These are phyloP conservation scores for Lutjanus campechanus DNA, from an alignment of 2,797 vertebrate genomes.

Conservation along the genomic window DNA sequence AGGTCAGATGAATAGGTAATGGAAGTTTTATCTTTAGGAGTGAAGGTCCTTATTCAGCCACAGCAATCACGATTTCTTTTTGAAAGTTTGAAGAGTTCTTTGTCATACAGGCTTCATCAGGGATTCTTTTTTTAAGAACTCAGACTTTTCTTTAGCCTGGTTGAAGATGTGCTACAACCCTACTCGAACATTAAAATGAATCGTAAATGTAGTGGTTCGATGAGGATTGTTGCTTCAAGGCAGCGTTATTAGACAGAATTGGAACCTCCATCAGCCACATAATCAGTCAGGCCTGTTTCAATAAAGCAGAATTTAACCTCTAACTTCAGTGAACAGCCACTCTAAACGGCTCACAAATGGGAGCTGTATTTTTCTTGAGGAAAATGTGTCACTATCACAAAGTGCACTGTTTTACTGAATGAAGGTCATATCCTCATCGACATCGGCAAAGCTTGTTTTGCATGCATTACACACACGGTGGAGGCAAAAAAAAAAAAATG, in stretches of 20 bases:
- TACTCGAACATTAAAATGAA: constrained; percentile 31
- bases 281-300: constrained; percentile 52
- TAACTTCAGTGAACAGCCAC: constrained; percentile 32
- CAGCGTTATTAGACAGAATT: constrained; percentile 28
- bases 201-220: constrained; percentile 20
- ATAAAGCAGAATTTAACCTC: constrained; percentile 57
- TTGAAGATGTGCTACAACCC: not conserved
- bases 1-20: not conserved
- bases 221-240: constrained; percentile 23
- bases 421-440: constrained; percentile 40
- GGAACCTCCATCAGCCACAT: constrained; percentile 39
- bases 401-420: constrained; percentile 29
- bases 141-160: constrained; percentile 1
- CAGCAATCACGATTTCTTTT: not conserved
- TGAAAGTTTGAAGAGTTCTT: not conserved
- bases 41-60: not conserved
- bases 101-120: not conserved
- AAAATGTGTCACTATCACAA: constrained; percentile 55
- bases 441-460: constrained; percentile 26
- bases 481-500: constrained; percentile 2
- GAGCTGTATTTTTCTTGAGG: constrained; percentile 42
- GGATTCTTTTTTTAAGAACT: not conserved
- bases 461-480: constrained; percentile 9
- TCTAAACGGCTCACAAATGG: constrained; percentile 47
- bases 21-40: too few relatives aligned